A percentile compares a stretch with the other conserved stretches of the same genome.
Conservation (phyloP, 2,797 vertebrate species). For the Cynopterus sphinx region DNA sequence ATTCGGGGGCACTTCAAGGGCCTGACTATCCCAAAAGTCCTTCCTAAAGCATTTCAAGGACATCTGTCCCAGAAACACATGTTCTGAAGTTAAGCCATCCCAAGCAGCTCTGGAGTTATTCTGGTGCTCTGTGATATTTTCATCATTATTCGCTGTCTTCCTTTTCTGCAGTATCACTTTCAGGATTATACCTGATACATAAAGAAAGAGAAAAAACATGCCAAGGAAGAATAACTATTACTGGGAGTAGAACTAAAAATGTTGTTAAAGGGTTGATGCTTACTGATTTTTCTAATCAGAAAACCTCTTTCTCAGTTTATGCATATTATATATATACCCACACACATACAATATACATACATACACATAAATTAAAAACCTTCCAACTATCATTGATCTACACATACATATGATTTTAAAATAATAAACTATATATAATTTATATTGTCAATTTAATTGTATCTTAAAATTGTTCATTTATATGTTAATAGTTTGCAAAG, state of each 20-base stretch:
- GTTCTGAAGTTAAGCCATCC: background rate
- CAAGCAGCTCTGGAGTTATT: background rate
- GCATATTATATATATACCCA: background rate
- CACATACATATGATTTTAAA: background rate
- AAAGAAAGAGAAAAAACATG: background rate
- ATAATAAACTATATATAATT: background rate
- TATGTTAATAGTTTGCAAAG: background rate
- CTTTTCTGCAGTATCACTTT: conserved; percentile 1
- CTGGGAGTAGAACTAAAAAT: background rate
- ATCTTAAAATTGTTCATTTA: background rate
- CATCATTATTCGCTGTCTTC: background rate
- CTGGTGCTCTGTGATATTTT: background rate
- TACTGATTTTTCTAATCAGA: background rate
- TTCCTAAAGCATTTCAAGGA: background rate
- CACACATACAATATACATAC: background rate
- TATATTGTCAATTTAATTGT: background rate
- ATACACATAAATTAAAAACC: background rate
- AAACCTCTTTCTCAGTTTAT: background rate
- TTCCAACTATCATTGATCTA: conserved; percentile 12
- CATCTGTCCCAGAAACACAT: background rate
- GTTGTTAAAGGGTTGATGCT: background rate
- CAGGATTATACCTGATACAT: background rate
- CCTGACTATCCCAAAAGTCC: background rate
- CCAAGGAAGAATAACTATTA: background rate
- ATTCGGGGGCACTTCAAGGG: background rate